Base-by-base conservation (phyloP, 2,797 vertebrate species). In the Apogon hyalosoma region DNA sequence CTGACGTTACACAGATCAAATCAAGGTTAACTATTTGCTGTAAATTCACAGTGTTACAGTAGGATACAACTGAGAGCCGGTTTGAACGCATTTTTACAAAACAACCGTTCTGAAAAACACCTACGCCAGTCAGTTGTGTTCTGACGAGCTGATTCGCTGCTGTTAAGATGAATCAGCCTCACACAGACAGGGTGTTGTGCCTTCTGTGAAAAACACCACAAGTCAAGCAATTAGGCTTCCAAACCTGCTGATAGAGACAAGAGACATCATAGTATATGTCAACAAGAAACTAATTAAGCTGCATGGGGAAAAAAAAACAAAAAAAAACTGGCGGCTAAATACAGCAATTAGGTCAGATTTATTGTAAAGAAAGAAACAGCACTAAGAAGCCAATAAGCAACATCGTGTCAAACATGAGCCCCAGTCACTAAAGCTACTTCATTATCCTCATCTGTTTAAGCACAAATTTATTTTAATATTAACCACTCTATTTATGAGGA, bases 241-340 rank as follows among this genome's bases (percentile, higher is more conserved):
- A 45, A 78, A 65, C 16, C 28, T 1, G 9, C 59, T 10, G 62
- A 70, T 45, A 1, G 63, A 57, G 53, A 48, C 6, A n/a, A 62
- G 39, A 24, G n/a, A 62, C 36, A n/a, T 54, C n/a, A 15, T 60
- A 33, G 39, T 13, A 47, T 49, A 6, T 28, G 47, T 73, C 63
- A 50, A 68, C 18, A 0, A 33, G 57, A 83, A 47, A 36, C 81
- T 75, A 79, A 87, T 85, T 85, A 87, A 79, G 64, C 73, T 8
- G 45, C 63, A 13, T 38, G 54, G 43, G 24, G 43, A 54, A 13
- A 24, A 57, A 45, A 24, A 12, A 21, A 28, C 4, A n/a, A 53
- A 73, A 81, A 83, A 85, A 68, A 77, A 73, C 49, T 75, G 73
- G 69, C 68, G 52, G 65, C 75, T 86, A 74, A 80, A 85, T 80